phyloP scores from a whole-genome alignment of 2,797 vertebrate species.

The Fistularia tabacaria region DNA sequence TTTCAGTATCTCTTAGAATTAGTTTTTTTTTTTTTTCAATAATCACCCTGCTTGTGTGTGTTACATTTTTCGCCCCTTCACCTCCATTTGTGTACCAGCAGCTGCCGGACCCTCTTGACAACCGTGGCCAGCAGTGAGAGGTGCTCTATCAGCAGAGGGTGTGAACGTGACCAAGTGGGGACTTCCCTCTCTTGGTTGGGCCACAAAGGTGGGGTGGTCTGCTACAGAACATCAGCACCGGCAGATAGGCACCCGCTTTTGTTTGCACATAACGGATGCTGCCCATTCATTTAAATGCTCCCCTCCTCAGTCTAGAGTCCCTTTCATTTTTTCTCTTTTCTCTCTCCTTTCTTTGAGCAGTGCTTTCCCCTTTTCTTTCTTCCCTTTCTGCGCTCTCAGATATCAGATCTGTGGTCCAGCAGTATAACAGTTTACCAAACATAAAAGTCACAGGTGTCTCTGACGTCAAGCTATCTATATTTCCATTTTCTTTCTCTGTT shows the following conservation, averaged over 20 bases:
- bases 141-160: conserved; percentile 60
- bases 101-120: conserved; percentile 58
- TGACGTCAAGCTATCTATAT: conserved; percentile 52
- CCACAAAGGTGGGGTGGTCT: conserved; percentile 49
- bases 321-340: conserved; percentile 25
- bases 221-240: conserved; percentile 42
- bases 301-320: conserved; percentile 30
- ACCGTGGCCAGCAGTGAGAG: conserved; percentile 54
- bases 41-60: neutral
- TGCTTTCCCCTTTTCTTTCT: conserved; percentile 15
- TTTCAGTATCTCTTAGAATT: no score
- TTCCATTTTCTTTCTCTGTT: conserved; percentile 28
- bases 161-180: conserved; percentile 65
- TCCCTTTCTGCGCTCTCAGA: conserved; percentile 14
- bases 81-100: conserved; percentile 32
- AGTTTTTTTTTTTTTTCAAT: no score
- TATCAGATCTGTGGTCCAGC: conserved; percentile 22
- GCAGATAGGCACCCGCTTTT: conserved; percentile 59
- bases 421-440: conserved; percentile 44
- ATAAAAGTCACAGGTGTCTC: conserved; percentile 43
- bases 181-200: conserved; percentile 55
- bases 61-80: conserved; percentile 1
- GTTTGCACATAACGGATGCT: conserved; percentile 57
- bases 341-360: conserved; percentile 12
- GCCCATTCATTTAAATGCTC: conserved; percentile 50